Evolutionary conservation across 2,113 vertebrate species (phyloP), one percentile per base, ranked within the genome.

Genomic region (Phoxinus phoxinus): DNA sequence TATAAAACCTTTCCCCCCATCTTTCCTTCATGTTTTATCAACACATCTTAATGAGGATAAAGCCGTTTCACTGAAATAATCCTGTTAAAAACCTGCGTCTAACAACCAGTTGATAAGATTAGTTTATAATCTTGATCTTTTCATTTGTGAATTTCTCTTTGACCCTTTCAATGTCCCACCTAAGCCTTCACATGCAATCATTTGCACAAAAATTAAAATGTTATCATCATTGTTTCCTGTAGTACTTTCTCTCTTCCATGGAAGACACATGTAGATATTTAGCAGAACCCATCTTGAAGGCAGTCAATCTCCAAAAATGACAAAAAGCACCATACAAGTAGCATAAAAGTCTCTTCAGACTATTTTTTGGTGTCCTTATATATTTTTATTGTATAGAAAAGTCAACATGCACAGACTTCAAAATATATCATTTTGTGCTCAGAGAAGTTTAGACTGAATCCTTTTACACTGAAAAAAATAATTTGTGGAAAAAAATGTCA

Each of bases 41-140:
- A 30, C 51, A 51, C 19, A 56, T 76, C 46, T 77, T 56, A 77
- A 79, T 59, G 32, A 79, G 19, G 4, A 59, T 30, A 81, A 65
- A 30, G 13, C 17, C 7, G 41, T 48, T 63, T 13, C 17, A 30
- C 59, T 2, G 15, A 46, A 27, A 21, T 46, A 81, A 81, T 63
- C 12, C 78, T 46, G 6, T 25, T 44, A 21, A 27, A 44, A 27
- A 65, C 13, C 37, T 30, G 35, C 5, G n/a, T 81, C 35, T 21
- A 21, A 46, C 37, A 63, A 19, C 11, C 2, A 46, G 1, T 63
- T 46, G 15, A 81, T 65, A 44, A 27, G 37, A 30, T 15, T 21
- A 8, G 19, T 56, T 56, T 21, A 12, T 30, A 15, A 25, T 63
- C 19, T 44, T 30, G n/a, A 81, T 81, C 78, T 48, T 65, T 30